Conservation (phyloP, 2,888 invertebrate species). For the Gymnosoma rotundatum region DNA sequence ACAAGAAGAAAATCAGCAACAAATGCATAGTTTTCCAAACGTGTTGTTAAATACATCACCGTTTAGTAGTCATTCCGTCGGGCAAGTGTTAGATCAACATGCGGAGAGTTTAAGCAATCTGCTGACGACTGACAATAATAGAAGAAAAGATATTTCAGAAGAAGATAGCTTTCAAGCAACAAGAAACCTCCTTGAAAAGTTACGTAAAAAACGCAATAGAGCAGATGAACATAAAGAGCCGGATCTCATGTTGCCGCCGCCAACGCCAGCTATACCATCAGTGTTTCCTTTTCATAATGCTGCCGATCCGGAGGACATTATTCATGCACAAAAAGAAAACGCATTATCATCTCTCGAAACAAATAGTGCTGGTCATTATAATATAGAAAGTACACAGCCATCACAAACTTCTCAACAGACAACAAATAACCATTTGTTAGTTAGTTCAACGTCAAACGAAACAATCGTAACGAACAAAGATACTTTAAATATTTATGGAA, state of each 20-base stretch:
- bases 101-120: constrained; percentile 73
- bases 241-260: constrained; percentile 77
- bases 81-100: constrained; percentile 76
- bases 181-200: constrained; percentile 91
- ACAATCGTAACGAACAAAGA: constrained; percentile 40
- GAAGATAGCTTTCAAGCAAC: constrained; percentile 93
- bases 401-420: constrained; percentile 52
- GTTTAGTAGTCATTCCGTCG: constrained; percentile 66
- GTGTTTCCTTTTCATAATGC: constrained; percentile 81
- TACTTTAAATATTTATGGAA: constrained; percentile 49
- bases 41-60: constrained; percentile 60
- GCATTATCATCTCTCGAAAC: constrained; percentile 73
- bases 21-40: constrained; percentile 66
- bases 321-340: constrained; percentile 79
- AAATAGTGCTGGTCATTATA: constrained; percentile 60
- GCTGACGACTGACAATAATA: constrained; percentile 68
- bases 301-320: constrained; percentile 80
- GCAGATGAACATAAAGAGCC: constrained; percentile 77
- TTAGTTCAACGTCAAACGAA: constrained; percentile 41
- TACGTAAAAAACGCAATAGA: constrained; percentile 84
- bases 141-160: constrained; percentile 75
- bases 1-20: constrained; percentile 68
- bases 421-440: constrained; percentile 57
- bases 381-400: constrained; percentile 39
- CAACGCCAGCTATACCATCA: constrained; percentile 80